These are phyloP conservation scores for Indri indri DNA, from an alignment of 2,113 vertebrate genomes.

Conservation along the genomic window DNA sequence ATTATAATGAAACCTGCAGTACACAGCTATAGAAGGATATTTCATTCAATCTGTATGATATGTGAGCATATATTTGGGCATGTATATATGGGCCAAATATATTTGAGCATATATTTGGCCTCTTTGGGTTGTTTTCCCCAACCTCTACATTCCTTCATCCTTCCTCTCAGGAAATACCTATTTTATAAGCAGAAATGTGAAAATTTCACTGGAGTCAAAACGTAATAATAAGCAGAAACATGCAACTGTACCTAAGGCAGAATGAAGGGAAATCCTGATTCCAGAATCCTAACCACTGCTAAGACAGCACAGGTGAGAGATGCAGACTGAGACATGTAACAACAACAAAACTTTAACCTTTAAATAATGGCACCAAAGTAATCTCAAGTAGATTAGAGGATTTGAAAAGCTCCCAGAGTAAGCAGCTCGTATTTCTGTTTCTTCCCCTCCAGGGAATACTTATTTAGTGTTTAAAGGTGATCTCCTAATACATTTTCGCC, in stretches of 20 bases:
- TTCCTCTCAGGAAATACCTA: constrained; percentile 75
- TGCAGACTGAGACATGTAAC: constrained; percentile 74
- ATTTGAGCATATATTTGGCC: constrained; percentile 52
- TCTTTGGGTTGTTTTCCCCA: not conserved
- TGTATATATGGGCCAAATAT: constrained; percentile 23
- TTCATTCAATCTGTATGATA: constrained; percentile 52
- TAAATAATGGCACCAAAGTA: constrained; percentile 83
- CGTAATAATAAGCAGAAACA: constrained; percentile 82
- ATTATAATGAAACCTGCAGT: not conserved
- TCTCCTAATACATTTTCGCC: constrained; percentile 80
- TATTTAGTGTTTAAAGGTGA: constrained; percentile 82
- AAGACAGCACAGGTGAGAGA: constrained; percentile 75
- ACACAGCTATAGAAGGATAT: not conserved
- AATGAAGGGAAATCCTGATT: constrained; percentile 80
- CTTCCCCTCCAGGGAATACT: constrained; percentile 75
- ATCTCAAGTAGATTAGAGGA: constrained; percentile 84
- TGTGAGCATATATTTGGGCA: constrained; percentile 42
- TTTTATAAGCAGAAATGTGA: constrained; percentile 82
- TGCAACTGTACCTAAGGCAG: constrained; percentile 77
- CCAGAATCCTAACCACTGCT: constrained; percentile 79
- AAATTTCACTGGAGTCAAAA: constrained; percentile 83
- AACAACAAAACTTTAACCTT: constrained; percentile 83
- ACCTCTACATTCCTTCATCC: constrained; percentile 67
- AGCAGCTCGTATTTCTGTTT: constrained; percentile 81
- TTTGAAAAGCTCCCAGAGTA: constrained; percentile 81